phyloP scores from a whole-genome alignment of 2,888 invertebrate species.

The Scaptomyza parva region DNA sequence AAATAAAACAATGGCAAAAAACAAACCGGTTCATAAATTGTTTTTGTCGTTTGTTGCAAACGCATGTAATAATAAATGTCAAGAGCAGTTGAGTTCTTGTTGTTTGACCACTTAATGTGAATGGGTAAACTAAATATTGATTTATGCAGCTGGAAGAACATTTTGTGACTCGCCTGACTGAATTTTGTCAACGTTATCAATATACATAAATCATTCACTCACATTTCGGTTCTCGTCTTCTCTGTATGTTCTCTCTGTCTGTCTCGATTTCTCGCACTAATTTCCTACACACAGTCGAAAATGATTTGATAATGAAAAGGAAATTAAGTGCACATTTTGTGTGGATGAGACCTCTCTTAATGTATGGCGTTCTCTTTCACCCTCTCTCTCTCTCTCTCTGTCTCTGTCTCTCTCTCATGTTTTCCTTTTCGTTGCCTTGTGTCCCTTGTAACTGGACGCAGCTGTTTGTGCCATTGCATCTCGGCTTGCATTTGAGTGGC shows the following conservation, averaged over 20 bases:
- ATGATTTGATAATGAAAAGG: constrained; percentile 73
- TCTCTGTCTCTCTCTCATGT: neutral
- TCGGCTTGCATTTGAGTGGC: constrained; percentile 69
- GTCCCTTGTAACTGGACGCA: constrained; percentile 21
- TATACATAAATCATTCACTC: constrained; percentile 62
- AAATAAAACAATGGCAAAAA: constrained; percentile 1
- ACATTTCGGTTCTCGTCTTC: constrained; percentile 9
- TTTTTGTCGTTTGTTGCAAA: constrained; percentile 12
- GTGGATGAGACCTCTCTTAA: constrained; percentile 4
- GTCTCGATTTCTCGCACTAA: constrained; percentile 57
- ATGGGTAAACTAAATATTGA: constrained; percentile 47
- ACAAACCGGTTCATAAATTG: constrained; percentile 36
- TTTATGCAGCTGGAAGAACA: constrained; percentile 35
- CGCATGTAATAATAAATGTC: constrained; percentile 33
- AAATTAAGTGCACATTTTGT: constrained; percentile 63
- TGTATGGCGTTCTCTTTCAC: too few relatives aligned
- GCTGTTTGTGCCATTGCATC: constrained; percentile 45
- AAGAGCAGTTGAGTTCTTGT: constrained; percentile 32
- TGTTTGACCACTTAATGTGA: constrained; percentile 6
- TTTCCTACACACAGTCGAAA: constrained; percentile 61
- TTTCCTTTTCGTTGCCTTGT: constrained; percentile 3
- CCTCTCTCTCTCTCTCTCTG: neutral
- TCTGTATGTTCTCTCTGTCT: neutral
- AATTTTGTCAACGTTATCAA: constrained; percentile 63
- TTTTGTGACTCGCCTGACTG: constrained; percentile 8